A percentile compares a stretch with the other conserved stretches of the same genome.
These are phyloP conservation scores for Edolisoma coerulescens DNA, from an alignment of 2,113 vertebrate genomes.

Conservation along the genomic window DNA sequence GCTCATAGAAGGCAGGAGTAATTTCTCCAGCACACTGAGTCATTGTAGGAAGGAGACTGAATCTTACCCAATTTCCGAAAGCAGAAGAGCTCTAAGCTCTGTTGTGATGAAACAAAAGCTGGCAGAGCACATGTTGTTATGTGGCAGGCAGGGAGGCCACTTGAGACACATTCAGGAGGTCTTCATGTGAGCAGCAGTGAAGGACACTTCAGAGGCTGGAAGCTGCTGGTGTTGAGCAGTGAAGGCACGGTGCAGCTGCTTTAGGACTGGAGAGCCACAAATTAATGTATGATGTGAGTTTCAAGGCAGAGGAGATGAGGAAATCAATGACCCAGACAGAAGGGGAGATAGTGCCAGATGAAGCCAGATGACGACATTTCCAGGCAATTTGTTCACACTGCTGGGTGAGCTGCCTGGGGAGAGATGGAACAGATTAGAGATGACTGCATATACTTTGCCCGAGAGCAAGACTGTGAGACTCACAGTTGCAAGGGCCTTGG, in stretches of 20 bases:
- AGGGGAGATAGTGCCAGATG: conserved; percentile 35
- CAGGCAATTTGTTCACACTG: conserved; percentile 46
- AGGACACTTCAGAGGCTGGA: conserved; percentile 41
- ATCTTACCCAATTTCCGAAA: conserved; percentile 40
- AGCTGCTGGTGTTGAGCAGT: conserved; percentile 9
- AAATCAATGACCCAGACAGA: conserved; percentile 57
- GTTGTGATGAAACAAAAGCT: conserved; percentile 25
- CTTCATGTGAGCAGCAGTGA: conserved; percentile 11
- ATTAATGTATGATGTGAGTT: conserved; percentile 18
- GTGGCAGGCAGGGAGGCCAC: neutral
- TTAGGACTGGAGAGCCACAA: neutral
- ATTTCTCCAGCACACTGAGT: conserved; percentile 42
- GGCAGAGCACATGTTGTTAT: neutral
- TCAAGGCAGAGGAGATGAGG: conserved; percentile 50
- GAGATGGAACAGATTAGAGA: conserved; percentile 44
- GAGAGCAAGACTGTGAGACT: conserved; percentile 4
- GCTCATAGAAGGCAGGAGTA: neutral
- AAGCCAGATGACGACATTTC: conserved; percentile 53
- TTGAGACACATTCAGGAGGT: conserved; percentile 21
- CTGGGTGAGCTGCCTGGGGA: conserved; percentile 27
- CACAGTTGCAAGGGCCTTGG: neutral
- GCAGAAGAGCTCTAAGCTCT: conserved; percentile 15
- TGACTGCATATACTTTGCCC: neutral
- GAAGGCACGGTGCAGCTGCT: conserved; percentile 15
- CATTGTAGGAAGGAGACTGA: conserved; percentile 26